Base-by-base conservation (phyloP, 1,140 invertebrate genomes). In the Achatina immaculata region DNA sequence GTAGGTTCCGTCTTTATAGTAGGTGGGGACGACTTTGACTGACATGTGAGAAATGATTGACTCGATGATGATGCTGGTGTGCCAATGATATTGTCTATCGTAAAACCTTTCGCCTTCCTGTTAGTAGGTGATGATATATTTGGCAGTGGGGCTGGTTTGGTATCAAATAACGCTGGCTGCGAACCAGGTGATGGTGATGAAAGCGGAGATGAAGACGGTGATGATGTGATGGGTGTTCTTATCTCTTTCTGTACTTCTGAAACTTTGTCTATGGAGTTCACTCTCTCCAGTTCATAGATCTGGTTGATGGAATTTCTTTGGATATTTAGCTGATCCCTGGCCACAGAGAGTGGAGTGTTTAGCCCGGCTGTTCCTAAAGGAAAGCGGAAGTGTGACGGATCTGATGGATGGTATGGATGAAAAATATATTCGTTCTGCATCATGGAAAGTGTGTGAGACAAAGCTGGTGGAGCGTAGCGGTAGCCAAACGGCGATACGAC, bases 41-140 rank as follows among this genome's bases (percentile, higher is more conserved):
- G 62, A 1, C 65, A 48, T 28, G 80, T 72, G 34, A 81, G 69
- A 84, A 85, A 74, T n/a, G 43, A 40, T 58, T 65, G 45, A 45
- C 45, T 66, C 62, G 34, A 81, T 65, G 62, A 71, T 65, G 58
- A 83, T n/a, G n/a, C n/a, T n/a, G n/a, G n/a, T 66, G 73, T 89
- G 28, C 89, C 89, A 45, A 90, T 90, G 36, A 90, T 86, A 83
- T 85, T 89, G 85, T 90, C 89, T 78, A 90, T 90, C 34, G 86
- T 89, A 74, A 90, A 90, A 19, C 85, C 88, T 28, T 82, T 81
- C 71, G 87, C 89, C 72, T 78, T 62, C 3, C 83, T 40, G n/a
- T 85, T 82, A 36, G 86, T 69, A 66, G 87, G 80, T 38, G 85
- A 78, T 19, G 81, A 74, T 11, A 83, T 80, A 36, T 83, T 45